Conservation (phyloP, 1,140 invertebrate genomes). For the Heliothis subflexa region DNA sequence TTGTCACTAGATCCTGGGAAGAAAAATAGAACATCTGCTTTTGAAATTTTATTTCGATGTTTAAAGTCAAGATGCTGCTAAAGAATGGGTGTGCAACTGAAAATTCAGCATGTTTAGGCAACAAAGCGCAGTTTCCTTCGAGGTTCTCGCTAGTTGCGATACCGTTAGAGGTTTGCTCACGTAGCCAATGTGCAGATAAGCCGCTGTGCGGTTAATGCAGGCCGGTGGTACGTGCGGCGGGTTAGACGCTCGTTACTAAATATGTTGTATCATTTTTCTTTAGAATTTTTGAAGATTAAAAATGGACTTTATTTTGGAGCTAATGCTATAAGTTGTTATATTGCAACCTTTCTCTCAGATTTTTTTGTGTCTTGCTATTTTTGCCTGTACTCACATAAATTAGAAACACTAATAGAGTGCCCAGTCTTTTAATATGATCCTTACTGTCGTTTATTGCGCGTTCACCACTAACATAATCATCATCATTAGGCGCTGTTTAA, state of each 20-base stretch:
- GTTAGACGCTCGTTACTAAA: conserved; percentile 24
- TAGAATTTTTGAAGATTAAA: neutral
- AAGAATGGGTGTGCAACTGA: conserved; percentile 27
- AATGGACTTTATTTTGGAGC: no score
- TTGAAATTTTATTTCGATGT: no score
- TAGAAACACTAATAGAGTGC: no score
- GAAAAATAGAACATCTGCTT: neutral
- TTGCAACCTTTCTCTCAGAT: no score
- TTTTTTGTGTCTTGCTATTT: no score
- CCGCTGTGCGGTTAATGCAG: conserved; percentile 14
- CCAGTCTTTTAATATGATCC: no score
- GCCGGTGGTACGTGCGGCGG: conserved; percentile 14
- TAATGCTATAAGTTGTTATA: no score
- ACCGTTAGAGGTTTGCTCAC: conserved; percentile 46
- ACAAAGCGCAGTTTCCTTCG: conserved; percentile 20
- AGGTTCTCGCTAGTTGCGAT: conserved; percentile 27
- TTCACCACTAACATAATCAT: no score
- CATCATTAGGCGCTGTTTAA: no score
- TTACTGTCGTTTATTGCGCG: no score
- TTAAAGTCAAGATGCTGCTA: neutral
- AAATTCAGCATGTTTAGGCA: conserved; percentile 33
- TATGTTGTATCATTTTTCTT: neutral
- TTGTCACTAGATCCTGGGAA: neutral
- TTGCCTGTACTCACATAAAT: no score
- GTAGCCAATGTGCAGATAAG: conserved; percentile 32